phyloP scores from a whole-genome alignment of 2,888 invertebrate genomes.

The Drosophila austrosaltans region DNA sequence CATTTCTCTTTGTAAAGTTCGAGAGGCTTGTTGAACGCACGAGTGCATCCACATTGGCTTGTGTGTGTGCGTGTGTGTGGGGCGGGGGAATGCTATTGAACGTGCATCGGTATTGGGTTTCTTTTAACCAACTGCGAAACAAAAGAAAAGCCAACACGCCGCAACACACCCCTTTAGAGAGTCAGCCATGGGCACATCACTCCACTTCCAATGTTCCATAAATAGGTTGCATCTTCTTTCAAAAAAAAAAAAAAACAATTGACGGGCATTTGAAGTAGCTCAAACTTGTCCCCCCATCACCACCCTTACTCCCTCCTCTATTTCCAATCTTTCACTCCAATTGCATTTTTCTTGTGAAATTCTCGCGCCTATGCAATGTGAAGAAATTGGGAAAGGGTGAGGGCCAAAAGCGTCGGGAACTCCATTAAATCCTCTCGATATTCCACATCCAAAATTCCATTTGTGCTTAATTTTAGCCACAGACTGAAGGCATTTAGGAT shows the following conservation, averaged over 20 bases:
- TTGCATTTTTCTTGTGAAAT: slow-evolving; percentile 42
- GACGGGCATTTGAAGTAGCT: slow-evolving; percentile 71
- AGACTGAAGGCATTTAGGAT: slow-evolving; percentile 10
- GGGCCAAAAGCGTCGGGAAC: background rate
- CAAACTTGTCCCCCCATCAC: slow-evolving; percentile 12
- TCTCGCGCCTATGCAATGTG: slow-evolving; percentile 21
- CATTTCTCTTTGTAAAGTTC: slow-evolving; percentile 25
- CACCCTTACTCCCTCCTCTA: background rate
- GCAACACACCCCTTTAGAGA: background rate
- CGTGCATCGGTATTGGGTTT: slow-evolving; percentile 59
- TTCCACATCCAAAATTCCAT: slow-evolving; percentile 30
- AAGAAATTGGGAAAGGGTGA: background rate
- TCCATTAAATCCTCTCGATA: slow-evolving; percentile 30
- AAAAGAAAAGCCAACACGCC: slow-evolving; percentile 33
- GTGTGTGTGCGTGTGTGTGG: background rate
- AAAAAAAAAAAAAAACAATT: slow-evolving; percentile 58
- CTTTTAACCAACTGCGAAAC: slow-evolving; percentile 15
- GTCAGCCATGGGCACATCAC: background rate
- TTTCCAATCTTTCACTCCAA: slow-evolving; percentile 4
- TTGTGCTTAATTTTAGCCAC: slow-evolving; percentile 17
- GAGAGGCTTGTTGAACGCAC: slow-evolving; percentile 45
- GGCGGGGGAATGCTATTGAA: slow-evolving; percentile 35
- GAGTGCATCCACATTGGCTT: slow-evolving; percentile 33
- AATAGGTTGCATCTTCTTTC: slow-evolving; percentile 55
- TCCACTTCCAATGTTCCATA: slow-evolving; percentile 63